A percentile compares a stretch with the other conserved stretches of the same genome.
Conservation (phyloP, 2,113 vertebrate genomes). For the Heteronetta atricapilla region DNA sequence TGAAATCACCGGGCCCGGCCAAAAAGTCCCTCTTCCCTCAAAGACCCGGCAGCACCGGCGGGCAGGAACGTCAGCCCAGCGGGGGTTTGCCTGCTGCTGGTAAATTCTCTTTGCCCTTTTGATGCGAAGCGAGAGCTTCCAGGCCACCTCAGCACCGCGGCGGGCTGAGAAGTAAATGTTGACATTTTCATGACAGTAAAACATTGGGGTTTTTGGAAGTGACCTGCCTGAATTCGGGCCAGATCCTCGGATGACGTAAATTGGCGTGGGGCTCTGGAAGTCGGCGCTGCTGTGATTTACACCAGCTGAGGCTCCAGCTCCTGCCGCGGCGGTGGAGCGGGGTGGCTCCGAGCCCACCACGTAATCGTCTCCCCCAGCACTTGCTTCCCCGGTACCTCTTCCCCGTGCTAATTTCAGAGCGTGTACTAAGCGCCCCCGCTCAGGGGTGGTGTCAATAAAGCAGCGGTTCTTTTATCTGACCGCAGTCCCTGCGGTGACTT, state of each 20-base stretch:
- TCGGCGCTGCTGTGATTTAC: background rate
- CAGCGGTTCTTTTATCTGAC: rapidly evolving
- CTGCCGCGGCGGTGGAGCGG: rapidly evolving
- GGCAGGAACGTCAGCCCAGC: background rate
- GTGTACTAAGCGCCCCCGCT: background rate
- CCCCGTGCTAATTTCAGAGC: rapidly evolving
- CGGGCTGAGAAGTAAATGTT: background rate
- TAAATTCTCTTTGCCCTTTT: background rate
- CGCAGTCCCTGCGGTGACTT: rapidly evolving
- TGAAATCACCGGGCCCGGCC: background rate
- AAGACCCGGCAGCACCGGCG: background rate
- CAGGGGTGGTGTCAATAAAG: background rate
- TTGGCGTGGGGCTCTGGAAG: background rate
- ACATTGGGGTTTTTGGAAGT: background rate
- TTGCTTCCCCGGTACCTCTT: background rate
- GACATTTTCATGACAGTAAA: slow-evolving; percentile 45
- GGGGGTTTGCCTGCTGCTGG: background rate
- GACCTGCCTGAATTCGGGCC: background rate
- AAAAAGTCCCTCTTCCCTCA: background rate
- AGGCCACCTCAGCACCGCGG: background rate
- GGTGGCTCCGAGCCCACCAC: rapidly evolving
- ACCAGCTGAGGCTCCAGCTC: background rate
- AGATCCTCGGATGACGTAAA: slow-evolving; percentile 32
- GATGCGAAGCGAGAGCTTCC: background rate
- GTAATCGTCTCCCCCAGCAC: rapidly evolving